These are phyloP conservation scores for Chelonus insularis DNA, from an alignment of 1,140 invertebrate species.

Conservation along the genomic window DNA sequence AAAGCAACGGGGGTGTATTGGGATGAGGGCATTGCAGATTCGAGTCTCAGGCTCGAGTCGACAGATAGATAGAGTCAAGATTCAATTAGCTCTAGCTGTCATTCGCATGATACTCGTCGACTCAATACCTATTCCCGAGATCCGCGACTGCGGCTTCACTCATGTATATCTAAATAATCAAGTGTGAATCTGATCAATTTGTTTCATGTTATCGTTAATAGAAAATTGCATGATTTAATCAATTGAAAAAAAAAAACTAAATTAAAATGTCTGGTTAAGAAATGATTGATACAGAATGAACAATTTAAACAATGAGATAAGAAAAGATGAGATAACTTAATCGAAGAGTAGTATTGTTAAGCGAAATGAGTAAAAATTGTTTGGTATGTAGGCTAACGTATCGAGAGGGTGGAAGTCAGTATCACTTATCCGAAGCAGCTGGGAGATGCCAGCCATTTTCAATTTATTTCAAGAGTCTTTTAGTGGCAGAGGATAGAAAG, in stretches of 20 bases:
- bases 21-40: slow-evolving; percentile 17
- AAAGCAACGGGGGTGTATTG: not conserved
- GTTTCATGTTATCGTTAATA: too few relatives aligned
- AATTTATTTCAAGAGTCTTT: slow-evolving; percentile 28
- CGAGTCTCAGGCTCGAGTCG: slow-evolving; percentile 49
- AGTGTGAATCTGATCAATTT: not conserved
- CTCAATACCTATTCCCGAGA: slow-evolving; percentile 11
- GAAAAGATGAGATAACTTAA: too few relatives aligned
- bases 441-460: slow-evolving; percentile 24
- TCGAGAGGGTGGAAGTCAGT: slow-evolving; percentile 3
- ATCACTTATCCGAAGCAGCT: slow-evolving; percentile 22
- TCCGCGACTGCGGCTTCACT: not conserved
- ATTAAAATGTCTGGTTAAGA: too few relatives aligned
- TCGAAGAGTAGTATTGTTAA: too few relatives aligned
- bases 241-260: too few relatives aligned
- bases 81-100: slow-evolving; percentile 60
- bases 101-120: slow-evolving; percentile 57
- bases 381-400: too few relatives aligned
- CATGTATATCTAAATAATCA: not conserved
- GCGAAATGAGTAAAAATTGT: too few relatives aligned
- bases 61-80: slow-evolving; percentile 57
- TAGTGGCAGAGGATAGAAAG: slow-evolving; percentile 7
- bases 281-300: too few relatives aligned
- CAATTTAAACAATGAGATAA: too few relatives aligned
- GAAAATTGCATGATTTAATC: too few relatives aligned